Base-by-base conservation (phyloP, 2,888 invertebrate species). In the Hypomecis punctinalis region DNA sequence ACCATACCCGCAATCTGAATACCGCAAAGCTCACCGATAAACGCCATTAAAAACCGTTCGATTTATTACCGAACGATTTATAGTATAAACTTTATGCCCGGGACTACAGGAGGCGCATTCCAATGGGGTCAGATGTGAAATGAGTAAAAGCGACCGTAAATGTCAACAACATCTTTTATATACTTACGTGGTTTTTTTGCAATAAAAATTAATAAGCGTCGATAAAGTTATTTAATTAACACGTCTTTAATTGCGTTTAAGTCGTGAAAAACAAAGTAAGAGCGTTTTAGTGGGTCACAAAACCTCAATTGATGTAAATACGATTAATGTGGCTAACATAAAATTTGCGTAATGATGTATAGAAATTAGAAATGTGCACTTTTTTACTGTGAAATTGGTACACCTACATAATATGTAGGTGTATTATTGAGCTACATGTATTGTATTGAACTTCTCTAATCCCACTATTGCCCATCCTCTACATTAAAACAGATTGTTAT, bases 1-100 rank as follows among this genome's bases (percentile, higher is more conserved):
- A 49, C 59, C 33, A 61, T 67, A 69, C 82, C 79, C 80, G 89
- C 89, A 91, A 92, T 92, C 92, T 90, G 92, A 91, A 93, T 90
- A 89, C 91, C 89, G 87, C 89, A 90, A 90, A 89, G 91, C 91
- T 89, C 86, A 91, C 86, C 88, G 93, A 92, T 92, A 93, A 92
- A 91, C 89, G 86, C 93, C 93, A 93, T 93, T 93, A 92, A 93
- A 92, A 92, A 89, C 89, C 88, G 82, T 91, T 92, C 93, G 93
- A 93, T 93, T 92, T 93, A 93, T 93, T 93, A 88, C 90, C 76
- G 79, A 89, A 90, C 88, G 91, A 91, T 91, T 91, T 86, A 70
- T 58, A 65, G 71, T 73, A 23, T 23, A 23, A 23, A 23, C 23
- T 23, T 71, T 71, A 67, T 63, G 57, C 42, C 40, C 48, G 56